These are phyloP conservation scores for Castor canadensis DNA, from an alignment of 2,113 vertebrate genomes.

Conservation along the genomic window DNA sequence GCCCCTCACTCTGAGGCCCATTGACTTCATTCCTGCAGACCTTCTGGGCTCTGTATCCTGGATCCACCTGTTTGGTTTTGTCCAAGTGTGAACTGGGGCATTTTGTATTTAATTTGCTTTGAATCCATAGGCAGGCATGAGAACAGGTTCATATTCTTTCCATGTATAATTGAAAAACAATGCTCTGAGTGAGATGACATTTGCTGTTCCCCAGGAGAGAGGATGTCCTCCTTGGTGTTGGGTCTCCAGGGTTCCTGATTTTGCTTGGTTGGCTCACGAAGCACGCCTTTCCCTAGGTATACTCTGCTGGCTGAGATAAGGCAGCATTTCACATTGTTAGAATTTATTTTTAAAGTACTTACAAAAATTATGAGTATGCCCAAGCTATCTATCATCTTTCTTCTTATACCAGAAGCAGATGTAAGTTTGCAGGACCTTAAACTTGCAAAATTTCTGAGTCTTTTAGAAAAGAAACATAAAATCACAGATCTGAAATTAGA, in stretches of 20 bases:
- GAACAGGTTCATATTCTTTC: neutral
- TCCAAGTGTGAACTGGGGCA: neutral
- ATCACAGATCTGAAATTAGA: neutral
- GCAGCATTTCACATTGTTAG: neutral
- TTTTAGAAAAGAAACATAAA: conserved; percentile 4
- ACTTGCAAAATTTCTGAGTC: neutral
- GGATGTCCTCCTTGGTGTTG: neutral
- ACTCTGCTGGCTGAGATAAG: neutral
- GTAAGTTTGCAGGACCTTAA: neutral
- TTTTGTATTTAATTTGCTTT: neutral
- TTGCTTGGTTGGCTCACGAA: neutral
- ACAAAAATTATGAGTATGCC: neutral
- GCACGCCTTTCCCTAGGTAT: neutral
- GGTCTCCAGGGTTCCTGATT: neutral
- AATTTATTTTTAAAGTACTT: neutral
- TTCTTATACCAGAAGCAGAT: neutral
- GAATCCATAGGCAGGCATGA: neutral
- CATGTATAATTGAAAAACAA: neutral
- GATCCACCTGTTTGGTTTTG: neutral
- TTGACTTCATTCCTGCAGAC: neutral
- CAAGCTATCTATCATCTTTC: neutral
- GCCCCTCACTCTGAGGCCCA: neutral
- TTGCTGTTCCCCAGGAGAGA: neutral
- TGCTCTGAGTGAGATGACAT: neutral
- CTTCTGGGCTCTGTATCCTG: neutral